Conservation (phyloP, 1,140 invertebrate species). For the Leptopilina clavipes region DNA sequence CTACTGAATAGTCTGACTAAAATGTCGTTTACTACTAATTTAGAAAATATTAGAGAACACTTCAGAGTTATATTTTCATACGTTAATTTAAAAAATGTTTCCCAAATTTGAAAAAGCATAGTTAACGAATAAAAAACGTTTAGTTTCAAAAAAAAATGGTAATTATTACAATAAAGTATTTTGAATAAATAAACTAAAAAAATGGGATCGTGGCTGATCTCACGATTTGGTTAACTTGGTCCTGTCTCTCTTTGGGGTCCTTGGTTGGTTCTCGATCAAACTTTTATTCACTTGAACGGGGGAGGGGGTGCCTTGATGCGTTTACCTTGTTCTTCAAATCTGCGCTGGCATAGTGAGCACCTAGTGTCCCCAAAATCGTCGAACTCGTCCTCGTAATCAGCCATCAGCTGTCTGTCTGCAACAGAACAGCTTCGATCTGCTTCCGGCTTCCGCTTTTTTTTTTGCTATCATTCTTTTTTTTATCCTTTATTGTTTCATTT, state of each 20-base stretch:
- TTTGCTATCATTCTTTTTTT: constrained; percentile 37
- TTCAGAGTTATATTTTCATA: too few relatives aligned
- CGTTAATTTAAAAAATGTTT: not conserved
- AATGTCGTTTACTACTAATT: too few relatives aligned
- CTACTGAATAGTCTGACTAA: too few relatives aligned
- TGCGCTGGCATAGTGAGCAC: constrained; percentile 84
- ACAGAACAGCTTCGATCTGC: constrained; percentile 75
- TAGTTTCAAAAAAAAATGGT: not conserved
- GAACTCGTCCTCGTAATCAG: constrained; percentile 78
- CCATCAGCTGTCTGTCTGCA: constrained; percentile 80
- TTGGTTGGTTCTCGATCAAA: constrained; percentile 44
- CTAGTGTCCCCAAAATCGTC: constrained; percentile 76
- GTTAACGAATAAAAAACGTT: not conserved
- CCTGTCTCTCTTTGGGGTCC: constrained; percentile 65
- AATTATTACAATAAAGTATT: not conserved
- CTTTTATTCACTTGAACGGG: constrained; percentile 41
- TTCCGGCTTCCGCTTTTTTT: constrained; percentile 53
- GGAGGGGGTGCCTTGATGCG: constrained; percentile 40
- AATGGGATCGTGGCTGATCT: constrained; percentile 54
- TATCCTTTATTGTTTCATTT: constrained; percentile 9
- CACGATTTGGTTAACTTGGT: constrained; percentile 71
- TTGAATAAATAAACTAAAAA: not conserved
- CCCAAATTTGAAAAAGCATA: constrained; percentile 1
- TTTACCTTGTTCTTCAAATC: constrained; percentile 85
- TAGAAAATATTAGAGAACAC: too few relatives aligned